These are phyloP conservation scores for Halichoerus grypus DNA, from an alignment of 2,113 vertebrate species.

Conservation along the genomic window DNA sequence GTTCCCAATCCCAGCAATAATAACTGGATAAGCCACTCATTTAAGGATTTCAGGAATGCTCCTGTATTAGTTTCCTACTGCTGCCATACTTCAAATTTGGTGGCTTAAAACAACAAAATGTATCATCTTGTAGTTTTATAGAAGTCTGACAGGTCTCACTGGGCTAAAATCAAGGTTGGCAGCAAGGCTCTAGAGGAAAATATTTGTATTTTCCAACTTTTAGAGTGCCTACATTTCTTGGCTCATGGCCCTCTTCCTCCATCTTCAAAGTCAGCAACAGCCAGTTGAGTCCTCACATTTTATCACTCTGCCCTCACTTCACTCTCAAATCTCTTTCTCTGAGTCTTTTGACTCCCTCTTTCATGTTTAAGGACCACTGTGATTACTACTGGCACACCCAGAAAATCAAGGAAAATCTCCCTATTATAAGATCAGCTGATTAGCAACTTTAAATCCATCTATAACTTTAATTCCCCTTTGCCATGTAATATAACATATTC, in stretches of 20 bases:
- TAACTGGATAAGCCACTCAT: background rate
- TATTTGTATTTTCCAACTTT: background rate
- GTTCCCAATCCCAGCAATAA: slow-evolving; percentile 22
- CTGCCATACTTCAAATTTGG: background rate
- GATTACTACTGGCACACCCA: background rate
- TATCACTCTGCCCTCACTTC: background rate
- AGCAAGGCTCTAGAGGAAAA: background rate
- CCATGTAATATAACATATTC: background rate
- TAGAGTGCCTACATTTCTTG: background rate
- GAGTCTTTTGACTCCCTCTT: background rate
- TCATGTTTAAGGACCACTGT: background rate
- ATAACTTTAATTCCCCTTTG: background rate
- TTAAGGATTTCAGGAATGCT: slow-evolving; percentile 44
- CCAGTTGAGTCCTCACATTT: background rate
- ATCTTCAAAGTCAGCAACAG: background rate
- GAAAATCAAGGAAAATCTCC: background rate
- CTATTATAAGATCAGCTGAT: background rate
- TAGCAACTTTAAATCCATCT: background rate
- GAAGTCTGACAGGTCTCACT: background rate
- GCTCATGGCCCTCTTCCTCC: background rate
- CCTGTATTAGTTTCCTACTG: background rate
- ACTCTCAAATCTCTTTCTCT: background rate
- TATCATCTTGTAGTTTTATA: background rate
- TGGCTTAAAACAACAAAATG: background rate
- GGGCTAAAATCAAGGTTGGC: background rate